Conservation (phyloP, 2,113 vertebrate species). For the Thamnaconus septentrionalis region DNA sequence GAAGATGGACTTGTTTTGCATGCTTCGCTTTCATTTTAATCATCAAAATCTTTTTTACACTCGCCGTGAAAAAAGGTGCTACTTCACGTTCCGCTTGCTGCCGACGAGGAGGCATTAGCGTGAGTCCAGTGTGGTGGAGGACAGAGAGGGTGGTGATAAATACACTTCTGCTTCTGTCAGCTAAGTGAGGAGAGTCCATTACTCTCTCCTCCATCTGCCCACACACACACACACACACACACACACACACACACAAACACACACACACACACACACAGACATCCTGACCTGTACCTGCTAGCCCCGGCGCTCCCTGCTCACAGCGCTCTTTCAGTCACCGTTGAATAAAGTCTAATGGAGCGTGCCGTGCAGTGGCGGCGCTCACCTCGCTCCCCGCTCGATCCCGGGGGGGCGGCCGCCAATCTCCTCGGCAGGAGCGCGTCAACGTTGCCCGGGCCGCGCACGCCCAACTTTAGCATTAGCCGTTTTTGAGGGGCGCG, state of each 20-base stretch:
- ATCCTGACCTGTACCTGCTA: conserved; percentile 30
- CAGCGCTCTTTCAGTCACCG: conserved; percentile 7
- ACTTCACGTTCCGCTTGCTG: conserved; percentile 9
- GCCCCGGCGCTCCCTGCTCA: conserved; percentile 20
- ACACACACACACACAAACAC: too few species aligned
- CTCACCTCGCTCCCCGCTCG: not conserved
- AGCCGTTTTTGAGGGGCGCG: too few species aligned
- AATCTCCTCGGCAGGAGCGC: not conserved
- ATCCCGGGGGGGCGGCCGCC: not conserved
- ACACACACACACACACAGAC: too few species aligned
- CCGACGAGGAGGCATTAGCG: conserved; percentile 11
- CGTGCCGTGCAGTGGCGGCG: not conserved
- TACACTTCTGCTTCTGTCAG: conserved; percentile 11
- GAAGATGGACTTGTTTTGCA: too few species aligned
- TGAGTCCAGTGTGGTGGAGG: not conserved
- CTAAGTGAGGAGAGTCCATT: conserved; percentile 39
- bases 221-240: not conserved
- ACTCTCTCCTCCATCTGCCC: conserved; percentile 11
- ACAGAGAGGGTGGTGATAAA: conserved; percentile 30
- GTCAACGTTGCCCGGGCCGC: too few species aligned
- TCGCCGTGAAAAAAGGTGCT: too few species aligned
- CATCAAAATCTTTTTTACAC: too few species aligned
- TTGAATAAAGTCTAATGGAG: conserved; percentile 22
- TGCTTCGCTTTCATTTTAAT: too few species aligned
- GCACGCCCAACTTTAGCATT: too few species aligned